Evolutionary conservation across 2,888 invertebrate genomes (phyloP).

Genomic region (Dolomedes plantarius): DNA sequence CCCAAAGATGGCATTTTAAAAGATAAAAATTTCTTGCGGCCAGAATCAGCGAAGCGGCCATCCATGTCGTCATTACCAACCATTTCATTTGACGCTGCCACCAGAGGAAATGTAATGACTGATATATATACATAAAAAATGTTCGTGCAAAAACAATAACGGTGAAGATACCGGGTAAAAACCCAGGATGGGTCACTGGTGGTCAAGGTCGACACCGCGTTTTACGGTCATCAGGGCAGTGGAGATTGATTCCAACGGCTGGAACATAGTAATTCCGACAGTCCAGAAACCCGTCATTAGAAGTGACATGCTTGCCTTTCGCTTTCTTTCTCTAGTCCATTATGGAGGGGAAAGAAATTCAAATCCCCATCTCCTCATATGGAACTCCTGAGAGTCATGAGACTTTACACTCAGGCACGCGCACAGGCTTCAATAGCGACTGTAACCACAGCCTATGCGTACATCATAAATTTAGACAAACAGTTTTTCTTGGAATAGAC

Average conservation of each 20-base stretch:
- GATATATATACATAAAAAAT: background rate
- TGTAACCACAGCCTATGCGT: no score
- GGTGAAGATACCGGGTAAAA: slow-evolving; percentile 22
- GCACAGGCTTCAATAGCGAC: no score
- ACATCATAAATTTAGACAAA: no score
- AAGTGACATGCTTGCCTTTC: background rate
- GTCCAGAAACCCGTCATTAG: background rate
- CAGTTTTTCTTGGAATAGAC: no score
- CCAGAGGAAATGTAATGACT: background rate
- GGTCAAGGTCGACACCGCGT: slow-evolving; percentile 32
- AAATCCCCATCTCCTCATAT: background rate
- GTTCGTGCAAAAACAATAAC: slow-evolving; percentile 24
- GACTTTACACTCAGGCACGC: no score
- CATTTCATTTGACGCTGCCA: background rate
- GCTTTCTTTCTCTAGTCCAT: background rate
- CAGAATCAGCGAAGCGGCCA: background rate
- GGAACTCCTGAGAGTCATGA: no score
- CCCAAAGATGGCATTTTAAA: no score
- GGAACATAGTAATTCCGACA: slow-evolving; percentile 15
- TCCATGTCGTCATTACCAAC: background rate
- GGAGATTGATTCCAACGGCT: slow-evolving; percentile 8
- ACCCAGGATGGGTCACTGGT: slow-evolving; percentile 28
- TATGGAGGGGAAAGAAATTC: background rate
- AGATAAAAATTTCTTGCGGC: background rate
- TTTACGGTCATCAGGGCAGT: background rate